phyloP scores from a whole-genome alignment of 2,888 invertebrate species.

The Rhingia rostrata region DNA sequence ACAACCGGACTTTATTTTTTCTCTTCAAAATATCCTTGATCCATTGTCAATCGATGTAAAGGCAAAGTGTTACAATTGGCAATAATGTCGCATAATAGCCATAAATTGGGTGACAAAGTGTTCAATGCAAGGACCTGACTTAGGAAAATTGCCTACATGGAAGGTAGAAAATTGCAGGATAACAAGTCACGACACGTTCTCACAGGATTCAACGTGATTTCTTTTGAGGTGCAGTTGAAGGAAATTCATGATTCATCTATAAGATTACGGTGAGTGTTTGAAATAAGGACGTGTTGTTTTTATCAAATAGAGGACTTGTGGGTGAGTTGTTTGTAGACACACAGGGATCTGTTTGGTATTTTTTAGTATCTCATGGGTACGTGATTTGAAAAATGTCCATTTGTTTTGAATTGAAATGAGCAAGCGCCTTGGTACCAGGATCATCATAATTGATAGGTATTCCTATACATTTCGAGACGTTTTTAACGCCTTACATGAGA shows the following conservation, averaged over 20 bases:
- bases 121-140: conserved; percentile 18
- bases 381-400: conserved; percentile 1
- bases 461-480: no score
- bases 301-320: conserved; percentile 41
- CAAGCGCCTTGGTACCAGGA: no score
- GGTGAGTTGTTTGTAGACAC: conserved; percentile 15
- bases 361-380: neutral
- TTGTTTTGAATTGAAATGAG: neutral
- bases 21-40: conserved; percentile 3
- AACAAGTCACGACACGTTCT: conserved; percentile 64
- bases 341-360: neutral
- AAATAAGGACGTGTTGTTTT: conserved; percentile 38
- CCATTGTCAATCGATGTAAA: conserved; percentile 6
- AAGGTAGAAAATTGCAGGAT: conserved; percentile 26
- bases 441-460: no score
- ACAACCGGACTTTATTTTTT: neutral
- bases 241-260: conserved; percentile 2
- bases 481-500: no score
- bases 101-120: conserved; percentile 51
- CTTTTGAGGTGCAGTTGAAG: neutral
- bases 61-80: conserved; percentile 34
- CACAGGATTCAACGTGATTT: conserved; percentile 4
- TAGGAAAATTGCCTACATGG: conserved; percentile 20
- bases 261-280: neutral
- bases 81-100: conserved; percentile 5